Conservation (phyloP, 2,888 invertebrate genomes). For the Hyles lineata region DNA sequence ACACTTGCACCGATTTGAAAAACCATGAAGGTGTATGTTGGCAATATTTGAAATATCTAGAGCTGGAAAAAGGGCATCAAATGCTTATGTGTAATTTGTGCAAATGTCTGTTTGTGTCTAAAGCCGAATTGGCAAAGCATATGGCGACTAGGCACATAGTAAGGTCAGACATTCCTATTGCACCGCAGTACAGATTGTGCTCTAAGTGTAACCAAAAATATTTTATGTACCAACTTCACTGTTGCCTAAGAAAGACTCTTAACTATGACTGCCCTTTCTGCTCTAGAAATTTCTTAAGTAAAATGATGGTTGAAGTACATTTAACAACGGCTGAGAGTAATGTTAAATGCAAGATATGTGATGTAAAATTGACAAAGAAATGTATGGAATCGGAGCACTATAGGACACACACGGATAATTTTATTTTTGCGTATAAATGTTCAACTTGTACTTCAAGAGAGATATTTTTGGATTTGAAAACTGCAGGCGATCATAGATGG, state of each 20-base stretch:
- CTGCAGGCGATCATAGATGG: conserved; percentile 33
- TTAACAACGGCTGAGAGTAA: background rate
- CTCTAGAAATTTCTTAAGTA: conserved; percentile 43
- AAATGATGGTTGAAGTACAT: conserved; percentile 38
- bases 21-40: conserved; percentile 28
- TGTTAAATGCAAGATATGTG: conserved; percentile 49
- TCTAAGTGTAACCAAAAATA: conserved; percentile 31
- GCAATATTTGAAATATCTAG: conserved; percentile 1
- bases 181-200: conserved; percentile 33
- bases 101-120: background rate
- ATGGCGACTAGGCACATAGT: conserved; percentile 47
- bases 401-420: conserved; percentile 49
- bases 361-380: background rate
- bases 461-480: conserved; percentile 37
- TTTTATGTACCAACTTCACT: conserved; percentile 37
- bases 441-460: conserved; percentile 40
- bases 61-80: background rate
- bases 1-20: conserved; percentile 40
- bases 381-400: conserved; percentile 57
- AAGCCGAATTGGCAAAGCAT: conserved; percentile 38
- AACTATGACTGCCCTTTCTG: conserved; percentile 46
- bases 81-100: conserved; percentile 28
- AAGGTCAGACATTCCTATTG: conserved; percentile 52
- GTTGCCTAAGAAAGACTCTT: conserved; percentile 38
- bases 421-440: conserved; percentile 49